Evolutionary conservation across 2,113 vertebrate genomes (phyloP).

Genomic region (Trachemys scripta): DNA sequence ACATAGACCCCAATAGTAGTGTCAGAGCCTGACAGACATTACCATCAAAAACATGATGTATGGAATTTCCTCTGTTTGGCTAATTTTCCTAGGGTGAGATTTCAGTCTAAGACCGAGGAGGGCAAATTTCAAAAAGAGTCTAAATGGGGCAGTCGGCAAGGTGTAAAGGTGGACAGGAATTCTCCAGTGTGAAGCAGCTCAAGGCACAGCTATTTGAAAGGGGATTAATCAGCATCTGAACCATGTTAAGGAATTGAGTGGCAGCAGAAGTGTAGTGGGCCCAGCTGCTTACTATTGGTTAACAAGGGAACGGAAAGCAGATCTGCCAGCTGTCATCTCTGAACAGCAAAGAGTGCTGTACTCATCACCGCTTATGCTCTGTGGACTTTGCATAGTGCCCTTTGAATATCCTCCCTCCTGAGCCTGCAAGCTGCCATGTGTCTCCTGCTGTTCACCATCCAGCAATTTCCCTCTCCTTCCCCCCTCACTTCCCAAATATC

Average conservation of each 20-base stretch:
- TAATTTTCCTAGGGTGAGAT: background rate
- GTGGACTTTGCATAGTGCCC: background rate
- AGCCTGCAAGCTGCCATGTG: accelerated
- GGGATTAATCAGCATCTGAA: background rate
- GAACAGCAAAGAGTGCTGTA: background rate
- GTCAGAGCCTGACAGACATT: background rate
- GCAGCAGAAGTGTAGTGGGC: slow-evolving; percentile 20
- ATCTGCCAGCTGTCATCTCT: background rate
- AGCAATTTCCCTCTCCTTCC: background rate
- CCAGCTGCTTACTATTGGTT: background rate
- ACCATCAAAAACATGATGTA: background rate
- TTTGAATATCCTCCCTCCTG: background rate
- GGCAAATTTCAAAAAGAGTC: background rate
- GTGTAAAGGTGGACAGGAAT: background rate
- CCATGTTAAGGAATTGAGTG: background rate
- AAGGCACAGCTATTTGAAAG: background rate
- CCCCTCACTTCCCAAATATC: background rate
- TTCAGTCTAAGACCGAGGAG: background rate
- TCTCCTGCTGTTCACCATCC: background rate
- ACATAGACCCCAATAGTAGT: background rate
- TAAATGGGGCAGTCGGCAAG: background rate
- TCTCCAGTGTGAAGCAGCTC: background rate
- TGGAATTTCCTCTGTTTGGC: background rate
- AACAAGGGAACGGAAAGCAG: background rate
- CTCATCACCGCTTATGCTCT: background rate